phyloP scores from a whole-genome alignment of 2,888 invertebrate genomes.

The Mycalesis mineus region DNA sequence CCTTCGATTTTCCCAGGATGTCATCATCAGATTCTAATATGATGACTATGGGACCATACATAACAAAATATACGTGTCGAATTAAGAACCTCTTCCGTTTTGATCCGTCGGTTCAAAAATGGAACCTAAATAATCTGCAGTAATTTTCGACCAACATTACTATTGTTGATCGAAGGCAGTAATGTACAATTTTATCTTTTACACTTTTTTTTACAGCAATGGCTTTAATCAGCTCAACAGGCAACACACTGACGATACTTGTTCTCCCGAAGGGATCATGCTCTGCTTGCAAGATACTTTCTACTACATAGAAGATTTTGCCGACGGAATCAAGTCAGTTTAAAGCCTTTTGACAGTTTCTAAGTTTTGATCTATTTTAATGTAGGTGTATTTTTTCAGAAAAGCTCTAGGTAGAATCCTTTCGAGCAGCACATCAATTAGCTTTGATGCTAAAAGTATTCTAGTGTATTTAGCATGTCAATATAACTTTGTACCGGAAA shows the following conservation, averaged over 20 bases:
- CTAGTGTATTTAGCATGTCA: slow-evolving; percentile 48
- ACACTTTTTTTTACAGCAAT: slow-evolving; percentile 46
- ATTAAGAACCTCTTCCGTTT: too few relatives aligned
- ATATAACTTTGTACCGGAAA: slow-evolving; percentile 35
- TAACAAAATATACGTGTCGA: too few relatives aligned
- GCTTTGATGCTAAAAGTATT: slow-evolving; percentile 59
- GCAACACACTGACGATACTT: slow-evolving; percentile 48
- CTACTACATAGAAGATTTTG: slow-evolving; percentile 42
- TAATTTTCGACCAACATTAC: too few relatives aligned
- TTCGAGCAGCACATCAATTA: slow-evolving; percentile 44
- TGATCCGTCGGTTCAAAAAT: too few relatives aligned
- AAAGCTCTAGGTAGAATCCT: slow-evolving; percentile 37
- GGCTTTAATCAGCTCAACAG: slow-evolving; percentile 60
- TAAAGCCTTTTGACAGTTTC: not conserved
- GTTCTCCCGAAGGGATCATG: slow-evolving; percentile 52
- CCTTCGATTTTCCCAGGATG: too few relatives aligned
- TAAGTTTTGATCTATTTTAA: not conserved
- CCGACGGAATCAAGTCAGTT: slow-evolving; percentile 26
- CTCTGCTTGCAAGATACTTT: slow-evolving; percentile 41
- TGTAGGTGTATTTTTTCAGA: slow-evolving; percentile 36
- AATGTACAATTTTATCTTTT: too few relatives aligned
- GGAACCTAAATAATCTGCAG: too few relatives aligned
- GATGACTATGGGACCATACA: too few relatives aligned
- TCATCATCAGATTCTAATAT: too few relatives aligned
- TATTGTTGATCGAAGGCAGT: too few relatives aligned